phyloP scores from a whole-genome alignment of 1,140 invertebrate genomes.

The Ostrea denselamellosa region DNA sequence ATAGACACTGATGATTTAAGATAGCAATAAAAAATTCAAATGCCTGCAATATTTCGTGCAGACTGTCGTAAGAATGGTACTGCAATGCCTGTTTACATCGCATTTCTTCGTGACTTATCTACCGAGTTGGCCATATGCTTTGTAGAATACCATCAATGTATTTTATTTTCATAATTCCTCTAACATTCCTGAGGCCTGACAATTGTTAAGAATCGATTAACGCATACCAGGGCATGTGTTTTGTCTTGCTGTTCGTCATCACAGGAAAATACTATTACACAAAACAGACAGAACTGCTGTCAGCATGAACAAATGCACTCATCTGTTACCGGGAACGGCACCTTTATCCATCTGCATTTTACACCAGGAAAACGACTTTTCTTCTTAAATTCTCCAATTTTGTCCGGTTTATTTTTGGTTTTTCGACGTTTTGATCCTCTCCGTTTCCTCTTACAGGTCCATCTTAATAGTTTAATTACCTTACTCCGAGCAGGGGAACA shows the following conservation, averaged over 20 bases:
- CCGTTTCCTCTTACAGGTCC: slow-evolving; percentile 44
- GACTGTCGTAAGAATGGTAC: neutral
- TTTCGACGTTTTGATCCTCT: slow-evolving; percentile 13
- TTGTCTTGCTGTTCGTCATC: slow-evolving; percentile 5
- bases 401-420: slow-evolving; percentile 47
- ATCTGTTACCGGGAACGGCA: slow-evolving; percentile 63
- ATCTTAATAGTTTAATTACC: slow-evolving; percentile 32
- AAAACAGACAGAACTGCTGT: slow-evolving; percentile 20
- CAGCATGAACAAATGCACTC: slow-evolving; percentile 67
- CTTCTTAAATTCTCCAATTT: slow-evolving; percentile 30
- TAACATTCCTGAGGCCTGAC: slow-evolving; percentile 26
- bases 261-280: slow-evolving; percentile 15
- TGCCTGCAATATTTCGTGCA: slow-evolving; percentile 5
- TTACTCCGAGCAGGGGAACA: slow-evolving; percentile 32
- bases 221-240: neutral
- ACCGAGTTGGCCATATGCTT: slow-evolving; percentile 6
- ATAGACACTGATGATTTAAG: neutral
- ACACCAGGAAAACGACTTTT: slow-evolving; percentile 53
- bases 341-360: slow-evolving; percentile 66
- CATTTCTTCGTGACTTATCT: neutral
- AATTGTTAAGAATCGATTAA: slow-evolving; percentile 40
- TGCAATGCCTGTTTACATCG: neutral
- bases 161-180: slow-evolving; percentile 34
- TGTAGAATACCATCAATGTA: slow-evolving; percentile 26
- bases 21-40: neutral